phyloP scores from a whole-genome alignment of 2,888 invertebrate genomes.

The Drosophila kokeensis region DNA sequence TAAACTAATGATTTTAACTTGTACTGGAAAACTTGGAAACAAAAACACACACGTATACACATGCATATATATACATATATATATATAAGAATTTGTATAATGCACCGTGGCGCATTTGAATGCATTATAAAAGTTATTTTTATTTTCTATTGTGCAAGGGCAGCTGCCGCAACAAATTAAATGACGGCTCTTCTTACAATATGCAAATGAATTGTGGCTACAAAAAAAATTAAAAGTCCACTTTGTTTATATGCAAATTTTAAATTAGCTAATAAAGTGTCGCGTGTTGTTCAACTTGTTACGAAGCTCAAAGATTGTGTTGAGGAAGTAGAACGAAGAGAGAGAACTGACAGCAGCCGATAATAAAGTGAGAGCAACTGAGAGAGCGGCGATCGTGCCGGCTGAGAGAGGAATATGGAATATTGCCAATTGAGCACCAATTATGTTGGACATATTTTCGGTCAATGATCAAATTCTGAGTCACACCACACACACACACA shows the following conservation, averaged over 20 bases:
- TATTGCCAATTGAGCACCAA: constrained; percentile 29
- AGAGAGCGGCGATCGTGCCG: neutral
- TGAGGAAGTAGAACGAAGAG: neutral
- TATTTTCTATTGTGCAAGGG: constrained; percentile 9
- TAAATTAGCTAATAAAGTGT: constrained; percentile 15
- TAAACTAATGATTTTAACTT: neutral
- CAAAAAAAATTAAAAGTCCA: neutral
- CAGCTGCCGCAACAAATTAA: constrained; percentile 4
- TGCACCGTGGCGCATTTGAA: neutral
- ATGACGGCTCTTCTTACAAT: neutral
- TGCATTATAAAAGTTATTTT: neutral
- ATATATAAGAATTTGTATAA: neutral
- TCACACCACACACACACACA: neutral
- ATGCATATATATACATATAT: neutral
- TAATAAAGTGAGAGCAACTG: neutral
- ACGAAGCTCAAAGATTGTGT: constrained; percentile 19
- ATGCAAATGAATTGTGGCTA: neutral
- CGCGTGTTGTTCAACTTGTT: constrained; percentile 20
- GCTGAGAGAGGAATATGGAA: constrained; percentile 24
- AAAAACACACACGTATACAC: neutral
- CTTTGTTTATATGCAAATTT: constrained; percentile 22
- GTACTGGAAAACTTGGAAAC: neutral
- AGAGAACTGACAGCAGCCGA: neutral
- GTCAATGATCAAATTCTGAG: neutral
- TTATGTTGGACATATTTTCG: neutral